Conservation (phyloP, 2,113 vertebrate genomes). For the Podocnemis expansa region DNA sequence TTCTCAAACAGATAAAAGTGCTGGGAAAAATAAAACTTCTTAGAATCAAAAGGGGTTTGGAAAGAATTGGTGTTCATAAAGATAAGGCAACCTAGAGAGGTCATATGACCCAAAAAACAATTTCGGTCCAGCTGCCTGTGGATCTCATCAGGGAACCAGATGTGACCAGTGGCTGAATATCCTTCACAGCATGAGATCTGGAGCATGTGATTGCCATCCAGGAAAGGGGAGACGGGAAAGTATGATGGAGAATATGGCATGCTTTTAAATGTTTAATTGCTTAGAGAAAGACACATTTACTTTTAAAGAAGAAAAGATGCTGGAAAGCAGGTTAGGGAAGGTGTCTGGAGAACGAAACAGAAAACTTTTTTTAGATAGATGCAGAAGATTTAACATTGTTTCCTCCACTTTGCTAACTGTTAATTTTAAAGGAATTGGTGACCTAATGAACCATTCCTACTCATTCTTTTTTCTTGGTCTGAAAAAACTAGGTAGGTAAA, state of each 20-base stretch:
- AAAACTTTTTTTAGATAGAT: not conserved
- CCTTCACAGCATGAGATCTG: slow-evolving; percentile 32
- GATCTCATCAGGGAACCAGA: slow-evolving; percentile 74
- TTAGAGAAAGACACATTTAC: slow-evolving; percentile 16
- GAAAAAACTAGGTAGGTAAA: not conserved
- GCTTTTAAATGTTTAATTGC: slow-evolving; percentile 44
- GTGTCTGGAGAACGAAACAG: slow-evolving; percentile 33
- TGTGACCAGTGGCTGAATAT: slow-evolving; percentile 69
- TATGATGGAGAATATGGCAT: slow-evolving; percentile 61
- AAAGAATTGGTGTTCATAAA: not conserved
- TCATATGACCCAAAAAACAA: not conserved
- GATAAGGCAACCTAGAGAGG: slow-evolving; percentile 35
- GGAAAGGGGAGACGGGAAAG: slow-evolving; percentile 68
- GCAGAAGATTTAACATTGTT: not conserved
- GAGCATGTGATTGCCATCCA: slow-evolving; percentile 49
- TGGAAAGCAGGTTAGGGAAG: slow-evolving; percentile 31
- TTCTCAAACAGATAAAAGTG: slow-evolving; percentile 28
- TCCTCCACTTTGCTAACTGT: not conserved
- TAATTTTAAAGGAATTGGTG: not conserved
- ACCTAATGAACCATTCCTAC: not conserved
- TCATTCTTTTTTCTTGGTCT: not conserved
- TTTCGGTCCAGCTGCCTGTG: slow-evolving; percentile 54
- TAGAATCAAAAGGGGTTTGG: not conserved
- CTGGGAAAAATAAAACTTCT: not conserved
- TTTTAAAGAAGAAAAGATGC: slow-evolving; percentile 44